Conservation (phyloP, 2,113 vertebrate species). For the Trachemys scripta region DNA sequence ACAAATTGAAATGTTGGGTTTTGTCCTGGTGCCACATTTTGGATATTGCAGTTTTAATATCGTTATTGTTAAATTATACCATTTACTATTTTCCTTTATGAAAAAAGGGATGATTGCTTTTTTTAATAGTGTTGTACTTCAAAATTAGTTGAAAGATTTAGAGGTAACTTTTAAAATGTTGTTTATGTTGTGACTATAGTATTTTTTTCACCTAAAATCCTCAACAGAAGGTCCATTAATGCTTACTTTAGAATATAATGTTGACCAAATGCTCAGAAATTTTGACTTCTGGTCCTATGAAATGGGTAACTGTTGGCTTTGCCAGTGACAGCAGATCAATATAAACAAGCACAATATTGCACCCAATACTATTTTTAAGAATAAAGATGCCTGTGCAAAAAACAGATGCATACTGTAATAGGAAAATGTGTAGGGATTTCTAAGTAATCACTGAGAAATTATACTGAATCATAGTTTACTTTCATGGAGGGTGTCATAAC, state of each 20-base stretch:
- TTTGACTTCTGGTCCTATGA: neutral
- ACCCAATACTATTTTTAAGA: constrained; percentile 10
- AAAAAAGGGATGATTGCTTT: neutral
- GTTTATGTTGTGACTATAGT: neutral
- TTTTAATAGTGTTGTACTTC: neutral
- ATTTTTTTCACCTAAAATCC: neutral
- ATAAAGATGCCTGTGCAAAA: constrained; percentile 22
- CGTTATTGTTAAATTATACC: neutral
- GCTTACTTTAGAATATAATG: constrained; percentile 46
- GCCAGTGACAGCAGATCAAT: constrained; percentile 22
- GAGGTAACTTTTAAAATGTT: neutral
- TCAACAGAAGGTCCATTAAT: constrained; percentile 17
- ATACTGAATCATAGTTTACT: neutral
- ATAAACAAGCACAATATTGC: constrained; percentile 22
- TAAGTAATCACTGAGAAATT: neutral
- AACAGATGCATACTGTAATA: neutral
- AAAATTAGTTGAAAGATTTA: neutral
- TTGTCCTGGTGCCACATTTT: neutral
- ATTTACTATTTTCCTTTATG: neutral
- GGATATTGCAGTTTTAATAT: neutral
- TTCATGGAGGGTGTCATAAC: neutral
- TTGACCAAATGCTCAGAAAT: constrained; percentile 50
- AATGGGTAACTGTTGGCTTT: constrained; percentile 18
- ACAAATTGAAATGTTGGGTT: neutral
- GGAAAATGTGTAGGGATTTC: neutral